Base-by-base conservation (phyloP, 1,140 invertebrate genomes). In the Drosophila pachea region DNA sequence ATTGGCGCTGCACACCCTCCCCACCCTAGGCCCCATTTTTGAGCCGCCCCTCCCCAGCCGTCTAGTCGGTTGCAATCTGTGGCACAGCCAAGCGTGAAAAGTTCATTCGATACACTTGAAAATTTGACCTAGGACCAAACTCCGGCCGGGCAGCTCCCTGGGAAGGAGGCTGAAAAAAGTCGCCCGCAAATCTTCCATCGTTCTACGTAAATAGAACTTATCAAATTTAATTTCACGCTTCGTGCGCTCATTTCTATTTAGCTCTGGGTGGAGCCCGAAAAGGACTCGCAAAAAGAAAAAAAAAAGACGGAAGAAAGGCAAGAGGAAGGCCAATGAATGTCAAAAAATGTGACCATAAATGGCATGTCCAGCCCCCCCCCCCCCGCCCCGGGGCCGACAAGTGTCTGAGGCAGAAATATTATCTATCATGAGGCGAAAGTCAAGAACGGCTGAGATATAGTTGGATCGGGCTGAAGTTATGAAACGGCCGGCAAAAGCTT, bases 161-260 rank as follows among this genome's bases (percentile, higher is more conserved):
- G 40, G 47, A 33, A 33, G 60, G 14, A 53, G 8, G 29, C 59
- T 33, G 33, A 47, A 54, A 33, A 33, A 69, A 29, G 53, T 53
- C 47, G 49, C 67, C 68, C 81, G 74, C 73, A 84, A 81, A 86
- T 84, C 81, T 86, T 77, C 62, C 68, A 76, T 74, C 77, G 84
- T 53, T 77, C 70, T 73, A 75, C 82, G 81, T 81, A 86, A 86
- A 86, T 86, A 86, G 77, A 86, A 86, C 86, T 86, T 86, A 86
- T 86, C 81, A 86, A 86, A 86, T 86, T 86, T 86, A 86, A 86
- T 86, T 86, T 86, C 81, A 86, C 81, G 81, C 81, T 86, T 86
- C 74, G 65, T 86, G 81, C 81, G 74, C 82, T 77, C 81, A 86
- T 86, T 86, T 86, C 81, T 86, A 86, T 86, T 86, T 81, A 81